Base-by-base conservation (phyloP, 2,113 vertebrate genomes). In the Ancistrus triradiatus region DNA sequence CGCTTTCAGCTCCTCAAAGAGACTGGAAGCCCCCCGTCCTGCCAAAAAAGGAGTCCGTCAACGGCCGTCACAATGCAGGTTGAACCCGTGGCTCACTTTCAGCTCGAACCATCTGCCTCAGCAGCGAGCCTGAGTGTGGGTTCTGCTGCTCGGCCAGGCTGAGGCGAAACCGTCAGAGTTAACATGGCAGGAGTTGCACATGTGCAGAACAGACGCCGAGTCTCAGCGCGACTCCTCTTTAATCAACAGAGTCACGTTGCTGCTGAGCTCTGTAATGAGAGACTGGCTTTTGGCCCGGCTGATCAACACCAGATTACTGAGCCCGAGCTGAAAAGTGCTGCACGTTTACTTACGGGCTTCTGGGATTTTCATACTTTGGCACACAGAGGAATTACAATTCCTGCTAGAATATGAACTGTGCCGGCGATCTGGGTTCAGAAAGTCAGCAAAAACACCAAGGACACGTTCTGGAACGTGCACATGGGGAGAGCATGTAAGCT, bases 281-380 rank as follows among this genome's bases (percentile, higher is more conserved):
- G 75, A 77, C 83, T 81, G 83, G 75, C 74, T 68, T 73, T 75
- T 60, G 79, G 74, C 44, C 56, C 64, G 46, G 27, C 75, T 84
- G 86, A 88, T 86, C 78, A 83, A 79, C 76, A 86, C 79, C 88
- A 88, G 81, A 86, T 85, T 70, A 84, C 76, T 65, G 80, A 74
- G 69, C 40, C 35, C 2, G 21, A 66, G 63, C 57, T 73, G 77
- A 70, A 77, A 78, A 83, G 70, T 27, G 28, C 47, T 47, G 59
- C 73, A 55, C 51, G 51, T 21, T 44, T 18, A 3, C 7, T 31
- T 31, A 3, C 7, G 7, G 7, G 7, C 27, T 4, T 31, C 27
- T 31, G 27, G 27, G 7, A 4, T 31, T 31, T 4, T 31, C 27
- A 31, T 31, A 7, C 3, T 3, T 7, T 31, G 27, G 27, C 7